A percentile compares a stretch with the other conserved stretches of the same genome.
Evolutionary conservation across 2,888 invertebrate species (phyloP).

Genomic region (Lepeophtheirus nordmannii): DNA sequence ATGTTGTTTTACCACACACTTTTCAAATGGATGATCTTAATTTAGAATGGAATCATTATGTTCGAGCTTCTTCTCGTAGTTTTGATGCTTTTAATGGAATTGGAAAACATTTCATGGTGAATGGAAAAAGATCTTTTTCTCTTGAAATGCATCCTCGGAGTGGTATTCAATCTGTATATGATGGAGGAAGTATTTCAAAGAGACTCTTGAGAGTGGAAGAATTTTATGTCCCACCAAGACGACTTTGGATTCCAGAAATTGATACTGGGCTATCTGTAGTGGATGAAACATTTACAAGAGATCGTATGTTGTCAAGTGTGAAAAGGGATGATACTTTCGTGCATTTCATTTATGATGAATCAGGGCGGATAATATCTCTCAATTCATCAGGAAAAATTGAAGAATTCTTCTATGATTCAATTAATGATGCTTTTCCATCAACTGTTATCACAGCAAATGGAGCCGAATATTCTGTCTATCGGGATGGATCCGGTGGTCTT

Average conservation of each 20-base stretch:
- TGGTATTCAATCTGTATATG: slow-evolving; percentile 10
- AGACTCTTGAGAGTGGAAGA: slow-evolving; percentile 9
- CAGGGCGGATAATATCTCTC: not conserved
- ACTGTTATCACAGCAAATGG: not conserved
- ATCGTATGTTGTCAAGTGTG: not conserved
- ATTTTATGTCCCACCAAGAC: slow-evolving; percentile 9
- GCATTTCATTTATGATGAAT: not conserved
- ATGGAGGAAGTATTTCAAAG: slow-evolving; percentile 7
- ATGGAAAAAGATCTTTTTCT: not conserved
- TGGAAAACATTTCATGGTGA: slow-evolving; percentile 5
- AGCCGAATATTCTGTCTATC: not conserved
- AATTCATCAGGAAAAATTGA: not conserved
- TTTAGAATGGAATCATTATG: slow-evolving; percentile 9
- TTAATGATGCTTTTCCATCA: not conserved
- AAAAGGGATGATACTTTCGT: slow-evolving; percentile 2
- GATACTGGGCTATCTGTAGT: not conserved
- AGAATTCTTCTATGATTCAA: not conserved
- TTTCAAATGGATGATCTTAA: not conserved
- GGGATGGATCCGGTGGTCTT: slow-evolving; percentile 1
- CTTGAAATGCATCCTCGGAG: slow-evolving; percentile 14
- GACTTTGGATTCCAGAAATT: not conserved
- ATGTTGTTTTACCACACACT: not conserved
- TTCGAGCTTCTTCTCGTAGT: not conserved
- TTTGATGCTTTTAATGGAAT: slow-evolving; percentile 13
- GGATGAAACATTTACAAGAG: not conserved